phyloP scores from a whole-genome alignment of 2,113 vertebrate species.

The Apodemus sylvaticus region DNA sequence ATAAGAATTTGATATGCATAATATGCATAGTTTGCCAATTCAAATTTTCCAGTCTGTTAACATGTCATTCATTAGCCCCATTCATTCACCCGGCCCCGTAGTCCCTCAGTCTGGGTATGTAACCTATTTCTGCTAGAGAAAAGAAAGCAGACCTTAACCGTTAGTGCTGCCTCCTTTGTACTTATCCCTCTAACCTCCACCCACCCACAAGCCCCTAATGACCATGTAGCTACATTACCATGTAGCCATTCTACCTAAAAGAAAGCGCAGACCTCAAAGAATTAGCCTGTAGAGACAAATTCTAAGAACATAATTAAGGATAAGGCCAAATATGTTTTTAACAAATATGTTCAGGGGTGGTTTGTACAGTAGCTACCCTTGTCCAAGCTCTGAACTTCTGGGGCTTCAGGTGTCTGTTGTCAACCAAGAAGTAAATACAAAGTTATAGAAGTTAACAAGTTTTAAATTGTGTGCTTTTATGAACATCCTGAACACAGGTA shows the following conservation, averaged over 20 bases:
- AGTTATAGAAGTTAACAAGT: background rate
- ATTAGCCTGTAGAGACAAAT: constrained; percentile 21
- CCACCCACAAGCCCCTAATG: background rate
- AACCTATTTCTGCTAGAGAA: background rate
- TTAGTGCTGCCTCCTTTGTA: background rate
- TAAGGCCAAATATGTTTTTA: background rate
- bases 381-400: background rate
- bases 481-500: background rate
- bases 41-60: background rate
- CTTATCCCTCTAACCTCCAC: background rate
- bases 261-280: background rate
- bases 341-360: background rate
- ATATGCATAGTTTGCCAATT: background rate
- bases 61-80: background rate
- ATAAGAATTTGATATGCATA: too few relatives aligned
- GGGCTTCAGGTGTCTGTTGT: background rate
- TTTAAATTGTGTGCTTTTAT: background rate
- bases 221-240: too few relatives aligned
- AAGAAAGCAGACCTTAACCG: background rate
- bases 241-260: background rate
- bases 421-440: background rate
- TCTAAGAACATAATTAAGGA: background rate
- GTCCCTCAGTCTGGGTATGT: background rate
- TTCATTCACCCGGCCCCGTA: too few relatives aligned
- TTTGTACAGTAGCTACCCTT: background rate